phyloP scores from a whole-genome alignment of 2,797 vertebrate genomes.

The Enoplosus armatus region DNA sequence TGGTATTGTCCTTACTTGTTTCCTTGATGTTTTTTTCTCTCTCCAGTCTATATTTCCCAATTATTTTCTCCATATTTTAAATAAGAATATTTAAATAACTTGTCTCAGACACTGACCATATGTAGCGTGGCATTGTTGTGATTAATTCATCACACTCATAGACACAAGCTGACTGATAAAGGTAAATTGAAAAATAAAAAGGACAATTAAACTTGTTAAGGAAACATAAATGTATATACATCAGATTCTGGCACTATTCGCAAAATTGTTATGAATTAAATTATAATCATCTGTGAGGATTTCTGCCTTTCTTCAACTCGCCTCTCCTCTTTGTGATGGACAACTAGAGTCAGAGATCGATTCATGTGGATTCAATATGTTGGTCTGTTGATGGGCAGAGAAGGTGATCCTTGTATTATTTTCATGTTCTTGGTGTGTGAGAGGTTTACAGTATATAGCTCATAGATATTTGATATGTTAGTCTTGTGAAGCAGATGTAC shows the following conservation, averaged over 20 bases:
- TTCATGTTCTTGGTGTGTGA: background rate
- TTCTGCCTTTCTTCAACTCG: background rate
- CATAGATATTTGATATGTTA: constrained; percentile 13
- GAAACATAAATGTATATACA: background rate
- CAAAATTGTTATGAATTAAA: background rate
- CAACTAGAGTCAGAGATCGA: background rate
- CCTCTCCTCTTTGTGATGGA: background rate
- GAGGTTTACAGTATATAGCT: background rate
- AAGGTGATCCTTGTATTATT: background rate
- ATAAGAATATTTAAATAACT: background rate
- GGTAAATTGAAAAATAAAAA: background rate
- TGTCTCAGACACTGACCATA: background rate
- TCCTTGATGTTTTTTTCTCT: background rate
- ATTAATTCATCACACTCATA: background rate
- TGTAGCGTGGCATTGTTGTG: background rate
- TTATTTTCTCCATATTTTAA: constrained; percentile 5
- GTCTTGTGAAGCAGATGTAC: background rate
- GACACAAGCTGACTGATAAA: background rate
- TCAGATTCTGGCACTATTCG: background rate
- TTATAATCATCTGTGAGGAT: background rate
- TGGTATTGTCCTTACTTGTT: background rate
- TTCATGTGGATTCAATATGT: background rate
- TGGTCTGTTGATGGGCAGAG: background rate
- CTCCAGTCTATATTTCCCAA: background rate
- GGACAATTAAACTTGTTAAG: background rate